Conservation (phyloP, 37 sponge, comb jelly and placozoan genomes). For the Geodia barretti region DNA sequence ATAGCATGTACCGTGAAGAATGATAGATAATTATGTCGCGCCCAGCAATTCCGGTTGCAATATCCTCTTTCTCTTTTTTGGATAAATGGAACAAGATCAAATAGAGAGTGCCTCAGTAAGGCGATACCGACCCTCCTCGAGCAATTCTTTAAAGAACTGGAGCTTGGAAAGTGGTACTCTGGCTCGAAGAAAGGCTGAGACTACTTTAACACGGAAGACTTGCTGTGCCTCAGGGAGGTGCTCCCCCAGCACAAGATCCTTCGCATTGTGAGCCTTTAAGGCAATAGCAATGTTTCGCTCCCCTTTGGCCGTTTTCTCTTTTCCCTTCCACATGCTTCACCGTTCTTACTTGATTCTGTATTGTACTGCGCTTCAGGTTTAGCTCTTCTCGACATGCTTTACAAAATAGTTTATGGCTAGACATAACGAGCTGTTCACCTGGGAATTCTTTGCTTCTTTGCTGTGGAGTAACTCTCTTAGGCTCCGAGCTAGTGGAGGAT, state of each 20-base stretch:
- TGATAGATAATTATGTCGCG: too few species aligned
- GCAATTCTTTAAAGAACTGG: neutral
- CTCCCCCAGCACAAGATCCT: constrained; percentile 8
- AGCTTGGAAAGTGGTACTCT: constrained; percentile 36
- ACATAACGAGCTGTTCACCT: too few species aligned
- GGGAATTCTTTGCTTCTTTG: too few species aligned
- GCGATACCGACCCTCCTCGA: constrained; percentile 18
- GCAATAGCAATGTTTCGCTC: constrained; percentile 28
- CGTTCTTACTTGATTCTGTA: too few species aligned
- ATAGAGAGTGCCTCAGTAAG: constrained; percentile 3
- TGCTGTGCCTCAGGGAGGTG: constrained; percentile 25
- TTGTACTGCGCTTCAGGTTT: too few species aligned
- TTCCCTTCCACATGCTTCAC: too few species aligned
- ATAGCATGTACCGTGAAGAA: too few species aligned
- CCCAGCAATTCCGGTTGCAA: neutral
- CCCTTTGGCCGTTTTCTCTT: too few species aligned
- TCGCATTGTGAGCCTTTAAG: constrained; percentile 6
- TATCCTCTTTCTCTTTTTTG: constrained; percentile 13
- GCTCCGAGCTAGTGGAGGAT: too few species aligned
- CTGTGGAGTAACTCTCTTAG: too few species aligned
- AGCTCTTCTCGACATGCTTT: too few species aligned
- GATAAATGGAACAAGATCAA: constrained; percentile 39
- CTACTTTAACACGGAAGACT: constrained; percentile 35
- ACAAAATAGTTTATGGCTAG: too few species aligned
- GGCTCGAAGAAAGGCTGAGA: constrained; percentile 13